Base-by-base conservation (phyloP, 2,797 vertebrate species). In the Huso huso region DNA sequence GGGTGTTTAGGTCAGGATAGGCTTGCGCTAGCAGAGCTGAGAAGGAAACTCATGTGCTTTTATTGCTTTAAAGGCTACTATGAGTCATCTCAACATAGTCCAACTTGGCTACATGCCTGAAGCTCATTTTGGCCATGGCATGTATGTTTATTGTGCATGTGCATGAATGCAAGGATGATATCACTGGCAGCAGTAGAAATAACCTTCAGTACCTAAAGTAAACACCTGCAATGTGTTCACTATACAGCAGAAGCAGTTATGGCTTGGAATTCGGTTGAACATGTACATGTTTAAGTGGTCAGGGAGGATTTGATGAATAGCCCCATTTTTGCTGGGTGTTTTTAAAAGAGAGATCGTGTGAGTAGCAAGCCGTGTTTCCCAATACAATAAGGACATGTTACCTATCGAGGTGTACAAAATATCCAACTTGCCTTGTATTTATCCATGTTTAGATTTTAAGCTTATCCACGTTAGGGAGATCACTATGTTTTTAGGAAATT, bases 301-400 rank as follows among this genome's bases (percentile, higher is more conserved):
- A 61, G 59, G 52, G 48, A 65, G 51, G 53, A 49, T 57, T 70
- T 60, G 12, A n/a, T 52, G 62, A 70, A 70, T 64, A 53, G 69
- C 55, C 5, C 5, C 4, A 37, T 37, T 61, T 57, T 52, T 55
- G 1, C 11, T 51, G 8, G 48, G 48, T 52, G 60, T 6, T 63
- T 49, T 66, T 63, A 60, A 61, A 66, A 48, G 5, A 10, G 57
- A 48, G 67, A 66, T 59, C 13, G 10, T 13, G 61, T 64, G 67
- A 63, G 61, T 50, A 12, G 18, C 57, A 18, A 66, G 65, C 65
- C 18, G 64, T 11, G 48, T 18, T 18, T 18, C 15, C 15, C 15
- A 18, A 18, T 18, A 18, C 15, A 18, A 18, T 18, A 18, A 18
- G 15, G 15, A 18, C 1, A 18, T 18, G 15, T 18, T 18, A 18